phyloP scores from a whole-genome alignment of 2,888 invertebrate species.

The Nymphalis urticae region DNA sequence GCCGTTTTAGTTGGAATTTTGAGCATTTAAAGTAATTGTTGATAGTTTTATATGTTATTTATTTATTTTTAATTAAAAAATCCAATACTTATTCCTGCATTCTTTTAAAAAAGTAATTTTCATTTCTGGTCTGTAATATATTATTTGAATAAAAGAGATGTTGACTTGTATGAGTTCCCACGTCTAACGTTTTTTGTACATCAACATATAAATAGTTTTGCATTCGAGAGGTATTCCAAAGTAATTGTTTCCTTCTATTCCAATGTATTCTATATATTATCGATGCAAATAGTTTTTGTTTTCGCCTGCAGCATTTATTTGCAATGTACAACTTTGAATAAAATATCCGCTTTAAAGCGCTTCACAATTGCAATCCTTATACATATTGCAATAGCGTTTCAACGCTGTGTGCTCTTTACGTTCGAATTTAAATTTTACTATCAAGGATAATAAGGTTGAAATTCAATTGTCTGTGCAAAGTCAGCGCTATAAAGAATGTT shows the following conservation, averaged over 20 bases:
- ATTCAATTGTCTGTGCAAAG: neutral
- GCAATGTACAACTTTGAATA: conserved; percentile 12
- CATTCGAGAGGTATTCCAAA: neutral
- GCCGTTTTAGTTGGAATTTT: too few relatives aligned
- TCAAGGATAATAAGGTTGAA: neutral
- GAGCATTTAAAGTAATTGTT: too few relatives aligned
- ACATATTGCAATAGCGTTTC: conserved; percentile 10
- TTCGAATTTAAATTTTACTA: neutral
- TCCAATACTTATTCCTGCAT: too few relatives aligned
- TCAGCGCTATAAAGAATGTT: conserved; percentile 9
- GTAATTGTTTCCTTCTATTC: conserved; percentile 6
- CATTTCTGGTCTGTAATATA: too few relatives aligned
- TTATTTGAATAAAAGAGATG: too few relatives aligned
- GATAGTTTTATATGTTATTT: too few relatives aligned
- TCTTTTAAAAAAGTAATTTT: too few relatives aligned
- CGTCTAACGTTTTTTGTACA: neutral
- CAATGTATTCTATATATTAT: conserved; percentile 1
- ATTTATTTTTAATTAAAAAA: too few relatives aligned
- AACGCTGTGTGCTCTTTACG: neutral
- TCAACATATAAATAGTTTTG: conserved; percentile 4
- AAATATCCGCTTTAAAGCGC: conserved; percentile 14
- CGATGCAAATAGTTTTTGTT: conserved; percentile 10
- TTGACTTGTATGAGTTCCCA: too few relatives aligned
- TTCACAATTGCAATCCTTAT: conserved; percentile 8
- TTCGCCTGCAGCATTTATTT: conserved; percentile 2